Percentiles rank a stretch among this genome's conserved stretches.
Evolutionary conservation across 2,888 invertebrate species (phyloP).

Genomic region (Apantesis nais): DNA sequence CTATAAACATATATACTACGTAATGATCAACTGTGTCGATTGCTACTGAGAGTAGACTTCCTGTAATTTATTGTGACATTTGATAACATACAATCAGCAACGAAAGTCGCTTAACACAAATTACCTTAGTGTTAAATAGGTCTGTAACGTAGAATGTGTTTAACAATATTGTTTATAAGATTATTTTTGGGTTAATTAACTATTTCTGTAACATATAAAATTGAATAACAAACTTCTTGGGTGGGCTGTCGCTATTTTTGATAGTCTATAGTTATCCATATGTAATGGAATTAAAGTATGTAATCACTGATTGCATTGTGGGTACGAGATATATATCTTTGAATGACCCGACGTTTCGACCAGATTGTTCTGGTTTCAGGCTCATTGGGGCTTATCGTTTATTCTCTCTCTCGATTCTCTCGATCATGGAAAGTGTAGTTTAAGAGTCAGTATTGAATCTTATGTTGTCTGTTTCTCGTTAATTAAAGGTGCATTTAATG

Average conservation of each 20-base stretch:
- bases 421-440: too few species aligned
- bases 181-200: neutral
- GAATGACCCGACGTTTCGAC: too few species aligned
- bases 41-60: neutral
- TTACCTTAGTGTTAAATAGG: neutral
- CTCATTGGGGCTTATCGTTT: neutral
- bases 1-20: constrained; percentile 20
- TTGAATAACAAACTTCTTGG: neutral
- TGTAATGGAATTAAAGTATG: too few species aligned
- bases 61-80: constrained; percentile 1
- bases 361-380: too few species aligned
- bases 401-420: too few species aligned
- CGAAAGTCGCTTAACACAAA: neutral
- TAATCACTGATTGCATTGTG: too few species aligned
- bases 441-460: neutral
- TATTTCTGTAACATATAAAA: neutral
- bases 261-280: too few species aligned
- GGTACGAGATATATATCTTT: too few species aligned
- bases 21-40: constrained; percentile 1
- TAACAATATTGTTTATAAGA: neutral
- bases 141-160: neutral
- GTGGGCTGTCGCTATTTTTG: neutral
- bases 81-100: neutral
- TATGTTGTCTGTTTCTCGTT: neutral
- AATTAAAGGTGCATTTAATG: neutral